These are phyloP conservation scores for Lepidostoma basale DNA, from an alignment of 1,140 invertebrate species.

Conservation along the genomic window DNA sequence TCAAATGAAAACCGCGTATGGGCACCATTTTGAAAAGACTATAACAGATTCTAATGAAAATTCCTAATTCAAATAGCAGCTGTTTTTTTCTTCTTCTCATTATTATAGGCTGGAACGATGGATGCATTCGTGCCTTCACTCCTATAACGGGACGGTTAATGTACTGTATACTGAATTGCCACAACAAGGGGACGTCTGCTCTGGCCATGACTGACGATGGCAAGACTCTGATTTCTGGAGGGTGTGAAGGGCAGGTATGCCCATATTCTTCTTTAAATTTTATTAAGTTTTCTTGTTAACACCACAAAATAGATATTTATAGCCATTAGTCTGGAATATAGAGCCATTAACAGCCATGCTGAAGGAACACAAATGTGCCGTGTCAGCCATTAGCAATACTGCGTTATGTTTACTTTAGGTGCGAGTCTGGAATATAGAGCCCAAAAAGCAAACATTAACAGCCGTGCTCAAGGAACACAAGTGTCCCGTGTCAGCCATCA, in stretches of 20 bases:
- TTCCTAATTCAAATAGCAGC: too few relatives aligned
- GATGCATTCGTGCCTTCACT: slow-evolving; percentile 83
- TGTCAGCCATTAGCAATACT: slow-evolving; percentile 82
- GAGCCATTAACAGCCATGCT: slow-evolving; percentile 72
- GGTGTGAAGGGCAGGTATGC: slow-evolving; percentile 81
- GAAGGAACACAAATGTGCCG: slow-evolving; percentile 88
- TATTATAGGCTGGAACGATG: slow-evolving; percentile 87
- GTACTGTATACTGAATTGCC: slow-evolving; percentile 83
- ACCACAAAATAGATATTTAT: too few relatives aligned
- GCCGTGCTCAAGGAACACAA: slow-evolving; percentile 88
- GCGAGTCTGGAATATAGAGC: slow-evolving; percentile 74
- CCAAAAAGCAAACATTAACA: slow-evolving; percentile 66
- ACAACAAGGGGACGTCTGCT: slow-evolving; percentile 84
- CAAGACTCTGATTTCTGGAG: slow-evolving; percentile 79
- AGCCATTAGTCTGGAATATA: too few relatives aligned
- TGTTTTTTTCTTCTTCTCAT: too few relatives aligned
- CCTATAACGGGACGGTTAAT: slow-evolving; percentile 80
- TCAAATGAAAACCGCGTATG: too few relatives aligned
- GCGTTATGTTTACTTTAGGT: slow-evolving; percentile 67
- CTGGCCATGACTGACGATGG: slow-evolving; percentile 75
- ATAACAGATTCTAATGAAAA: too few relatives aligned
- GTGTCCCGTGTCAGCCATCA: slow-evolving; percentile 81
- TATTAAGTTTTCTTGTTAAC: too few relatives aligned
- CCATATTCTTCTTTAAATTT: neutral
- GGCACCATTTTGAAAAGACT: too few relatives aligned